phyloP scores from a whole-genome alignment of 1,140 invertebrate genomes.

The Epicauta chinensis region DNA sequence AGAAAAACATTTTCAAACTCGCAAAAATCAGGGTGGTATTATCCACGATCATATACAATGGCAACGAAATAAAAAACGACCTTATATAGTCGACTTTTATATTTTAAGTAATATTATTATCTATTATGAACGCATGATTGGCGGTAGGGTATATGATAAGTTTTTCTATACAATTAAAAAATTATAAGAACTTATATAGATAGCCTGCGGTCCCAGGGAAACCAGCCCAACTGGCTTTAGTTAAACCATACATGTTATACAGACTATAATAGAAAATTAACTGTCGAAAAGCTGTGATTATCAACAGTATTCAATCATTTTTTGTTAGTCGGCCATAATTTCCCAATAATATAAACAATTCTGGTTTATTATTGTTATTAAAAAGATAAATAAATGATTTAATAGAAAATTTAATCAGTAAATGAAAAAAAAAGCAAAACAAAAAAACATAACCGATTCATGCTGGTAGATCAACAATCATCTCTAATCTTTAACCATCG shows the following conservation, averaged over 20 bases:
- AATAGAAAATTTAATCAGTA: too few relatives aligned
- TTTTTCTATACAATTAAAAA: slow-evolving; percentile 15
- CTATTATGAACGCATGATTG: slow-evolving; percentile 17
- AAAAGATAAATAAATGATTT: too few relatives aligned
- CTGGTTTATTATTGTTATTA: too few relatives aligned
- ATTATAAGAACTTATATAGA: slow-evolving; percentile 2
- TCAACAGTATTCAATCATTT: neutral
- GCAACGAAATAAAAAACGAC: slow-evolving; percentile 4
- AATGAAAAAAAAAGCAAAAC: too few relatives aligned
- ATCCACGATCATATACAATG: slow-evolving; percentile 7
- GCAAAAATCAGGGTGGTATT: too few relatives aligned
- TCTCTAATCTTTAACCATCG: too few relatives aligned
- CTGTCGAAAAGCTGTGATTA: slow-evolving; percentile 14
- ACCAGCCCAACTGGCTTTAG: slow-evolving; percentile 6
- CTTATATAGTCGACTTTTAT: slow-evolving; percentile 2
- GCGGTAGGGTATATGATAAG: slow-evolving; percentile 13
- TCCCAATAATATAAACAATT: too few relatives aligned
- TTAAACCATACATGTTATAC: neutral
- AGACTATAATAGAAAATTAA: slow-evolving; percentile 8
- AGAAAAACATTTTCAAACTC: too few relatives aligned
- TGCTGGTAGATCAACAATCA: too few relatives aligned
- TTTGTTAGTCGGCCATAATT: too few relatives aligned
- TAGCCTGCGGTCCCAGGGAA: slow-evolving; percentile 13
- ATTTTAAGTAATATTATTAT: slow-evolving; percentile 13
- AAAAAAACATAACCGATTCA: too few relatives aligned